Evolutionary conservation across 2,888 invertebrate genomes (phyloP).

Genomic region (Ganaspis brasiliensis): DNA sequence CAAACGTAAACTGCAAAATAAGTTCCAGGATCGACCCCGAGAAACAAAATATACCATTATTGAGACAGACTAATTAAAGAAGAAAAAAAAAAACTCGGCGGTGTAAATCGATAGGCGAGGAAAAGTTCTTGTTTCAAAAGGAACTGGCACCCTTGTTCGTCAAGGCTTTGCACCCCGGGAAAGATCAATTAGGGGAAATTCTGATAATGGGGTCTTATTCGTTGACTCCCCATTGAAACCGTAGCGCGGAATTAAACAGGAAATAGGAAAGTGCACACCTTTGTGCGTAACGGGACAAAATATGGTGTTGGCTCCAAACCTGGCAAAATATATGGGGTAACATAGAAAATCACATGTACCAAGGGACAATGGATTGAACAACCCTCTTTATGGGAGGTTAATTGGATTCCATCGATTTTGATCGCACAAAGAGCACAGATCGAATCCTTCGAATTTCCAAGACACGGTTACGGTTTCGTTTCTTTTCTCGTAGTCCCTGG

Average conservation of each 20-base stretch:
- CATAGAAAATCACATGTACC: slow-evolving; percentile 66
- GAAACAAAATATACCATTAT: too few relatives aligned
- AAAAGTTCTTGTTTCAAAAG: slow-evolving; percentile 42
- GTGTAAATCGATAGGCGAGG: slow-evolving; percentile 40
- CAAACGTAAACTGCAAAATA: too few relatives aligned
- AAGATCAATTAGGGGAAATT: slow-evolving; percentile 75
- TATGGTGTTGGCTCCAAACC: slow-evolving; percentile 49
- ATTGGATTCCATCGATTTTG: slow-evolving; percentile 74
- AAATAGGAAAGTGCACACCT: slow-evolving; percentile 68
- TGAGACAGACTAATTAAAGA: background rate
- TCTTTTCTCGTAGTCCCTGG: slow-evolving; percentile 73
- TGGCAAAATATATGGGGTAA: slow-evolving; percentile 33
- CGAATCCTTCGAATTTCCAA: slow-evolving; percentile 60
- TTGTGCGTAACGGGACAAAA: slow-evolving; percentile 55
- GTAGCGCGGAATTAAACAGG: slow-evolving; percentile 65
- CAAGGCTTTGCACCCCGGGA: slow-evolving; percentile 52
- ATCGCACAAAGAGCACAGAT: slow-evolving; percentile 69
- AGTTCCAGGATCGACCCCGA: too few relatives aligned
- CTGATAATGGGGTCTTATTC: slow-evolving; percentile 71
- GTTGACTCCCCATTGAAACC: slow-evolving; percentile 52
- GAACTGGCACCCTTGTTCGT: slow-evolving; percentile 32
- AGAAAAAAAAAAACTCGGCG: background rate
- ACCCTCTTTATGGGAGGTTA: slow-evolving; percentile 72
- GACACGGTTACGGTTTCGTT: slow-evolving; percentile 58
- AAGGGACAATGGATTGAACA: slow-evolving; percentile 68